Evolutionary conservation across 2,888 invertebrate species (phyloP).

Genomic region (Resseliella maxima): DNA sequence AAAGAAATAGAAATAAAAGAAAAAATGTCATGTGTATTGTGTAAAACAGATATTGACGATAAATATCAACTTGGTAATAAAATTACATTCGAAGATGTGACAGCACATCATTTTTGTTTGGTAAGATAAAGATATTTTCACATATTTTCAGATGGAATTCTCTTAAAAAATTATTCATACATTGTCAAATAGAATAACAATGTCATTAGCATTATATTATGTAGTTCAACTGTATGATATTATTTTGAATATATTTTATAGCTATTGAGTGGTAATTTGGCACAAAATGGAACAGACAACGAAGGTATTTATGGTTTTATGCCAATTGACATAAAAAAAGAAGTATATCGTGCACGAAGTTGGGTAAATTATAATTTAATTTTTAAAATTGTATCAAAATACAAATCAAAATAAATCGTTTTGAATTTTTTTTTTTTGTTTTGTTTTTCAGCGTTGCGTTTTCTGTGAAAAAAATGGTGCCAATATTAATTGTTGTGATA

Average conservation of each 20-base stretch:
- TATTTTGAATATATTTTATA: constrained; percentile 64
- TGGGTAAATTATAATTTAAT: background rate
- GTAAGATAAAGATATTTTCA: constrained; percentile 69
- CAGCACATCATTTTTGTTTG: constrained; percentile 81
- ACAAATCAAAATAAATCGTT: background rate
- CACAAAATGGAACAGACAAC: constrained; percentile 75
- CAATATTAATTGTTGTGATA: constrained; percentile 9
- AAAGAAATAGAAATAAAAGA: background rate
- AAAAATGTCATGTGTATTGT: constrained; percentile 69
- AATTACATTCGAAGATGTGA: constrained; percentile 70
- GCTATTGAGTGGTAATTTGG: constrained; percentile 78
- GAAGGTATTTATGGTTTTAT: constrained; percentile 82
- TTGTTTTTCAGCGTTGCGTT: background rate
- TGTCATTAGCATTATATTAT: no score
- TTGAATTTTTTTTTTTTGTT: background rate
- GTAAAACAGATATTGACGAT: constrained; percentile 69
- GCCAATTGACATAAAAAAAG: constrained; percentile 75
- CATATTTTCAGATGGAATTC: background rate
- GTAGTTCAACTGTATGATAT: no score
- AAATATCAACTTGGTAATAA: constrained; percentile 72
- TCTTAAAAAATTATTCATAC: no score
- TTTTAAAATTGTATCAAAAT: no score
- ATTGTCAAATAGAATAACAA: no score
- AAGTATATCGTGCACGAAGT: constrained; percentile 71
- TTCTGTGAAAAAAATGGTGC: background rate